Evolutionary conservation across 2,888 invertebrate species (phyloP), one percentile per base, ranked within the genome.

Genomic region (Apamea crenata): DNA sequence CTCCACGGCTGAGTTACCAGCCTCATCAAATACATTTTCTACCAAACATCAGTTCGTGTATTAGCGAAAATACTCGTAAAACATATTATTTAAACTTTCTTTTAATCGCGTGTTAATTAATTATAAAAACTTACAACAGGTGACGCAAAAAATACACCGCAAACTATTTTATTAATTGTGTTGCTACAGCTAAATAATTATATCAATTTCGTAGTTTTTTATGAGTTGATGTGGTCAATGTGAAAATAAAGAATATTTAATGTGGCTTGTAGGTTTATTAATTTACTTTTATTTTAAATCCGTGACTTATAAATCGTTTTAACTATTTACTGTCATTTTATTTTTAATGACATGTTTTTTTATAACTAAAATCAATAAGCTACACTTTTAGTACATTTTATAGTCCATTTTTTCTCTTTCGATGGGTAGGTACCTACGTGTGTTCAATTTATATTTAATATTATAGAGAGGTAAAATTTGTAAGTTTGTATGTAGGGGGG

Each of bases 141-240:
- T 85, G 65, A 69, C 36, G 76, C 63, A 81, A 81, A 83, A 84
- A 84, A 36, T 47, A 72, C 36, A 78, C 29, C 50, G 25, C 61
- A 86, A 65, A 74, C 50, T 18, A 65, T 72, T 69, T 83, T 72
- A 74, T 78, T 70, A 86, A 83, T 73, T 59, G 68, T 82, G 72
- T 84, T 83, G 79, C 69, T 70, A 86, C 56, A 65, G 75, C 56
- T 71, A 74, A 79, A 83, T 83, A 86, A 86, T 83, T 0, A 79
- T 79, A 87, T 83, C 18, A 87, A 79, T 87, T 74, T 79, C 44
- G 70, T 7, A 36, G 50, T 76, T 70, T 83, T 29, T 86, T 78
- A 59, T 36, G 36, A 36, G 16, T 67, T 50, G 29, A 53, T 44
- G 47, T 74, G 36, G 72, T 56, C 56, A 56, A 47, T 32, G 53